phyloP scores from a whole-genome alignment of 2,113 vertebrate species.

The Aramus guarauna region DNA sequence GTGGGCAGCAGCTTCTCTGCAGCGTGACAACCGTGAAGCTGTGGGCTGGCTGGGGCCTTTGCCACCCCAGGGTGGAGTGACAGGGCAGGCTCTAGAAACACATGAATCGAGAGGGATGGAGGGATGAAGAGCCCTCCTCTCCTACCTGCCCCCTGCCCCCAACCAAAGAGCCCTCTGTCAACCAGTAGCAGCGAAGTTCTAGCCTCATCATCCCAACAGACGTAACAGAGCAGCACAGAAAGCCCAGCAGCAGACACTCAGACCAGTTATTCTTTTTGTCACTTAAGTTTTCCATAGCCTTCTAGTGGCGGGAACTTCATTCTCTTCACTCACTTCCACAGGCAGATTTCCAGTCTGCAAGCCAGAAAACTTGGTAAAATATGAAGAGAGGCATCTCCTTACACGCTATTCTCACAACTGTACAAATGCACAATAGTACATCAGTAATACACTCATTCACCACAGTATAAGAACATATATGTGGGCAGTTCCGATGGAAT shows the following conservation, averaged over 20 bases:
- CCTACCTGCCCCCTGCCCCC: too few relatives aligned
- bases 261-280: neutral
- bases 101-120: neutral
- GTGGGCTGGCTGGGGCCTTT: neutral
- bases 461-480: neutral
- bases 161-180: accelerated
- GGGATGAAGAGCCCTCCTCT: neutral
- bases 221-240: neutral
- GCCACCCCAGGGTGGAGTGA: neutral
- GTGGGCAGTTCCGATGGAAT: neutral
- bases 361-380: neutral
- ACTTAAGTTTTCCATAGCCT: neutral
- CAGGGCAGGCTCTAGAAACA: neutral
- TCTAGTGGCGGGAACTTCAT: neutral
- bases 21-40: accelerated
- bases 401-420: neutral
- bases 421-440: neutral
- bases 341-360: neutral
- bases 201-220: neutral
- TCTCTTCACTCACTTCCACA: neutral
- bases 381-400: neutral
- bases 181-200: neutral
- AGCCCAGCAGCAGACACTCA: neutral
- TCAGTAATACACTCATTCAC: neutral
- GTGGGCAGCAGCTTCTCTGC: neutral